phyloP scores from a whole-genome alignment of 1,140 invertebrate genomes.

The Diorhabda elongata region DNA sequence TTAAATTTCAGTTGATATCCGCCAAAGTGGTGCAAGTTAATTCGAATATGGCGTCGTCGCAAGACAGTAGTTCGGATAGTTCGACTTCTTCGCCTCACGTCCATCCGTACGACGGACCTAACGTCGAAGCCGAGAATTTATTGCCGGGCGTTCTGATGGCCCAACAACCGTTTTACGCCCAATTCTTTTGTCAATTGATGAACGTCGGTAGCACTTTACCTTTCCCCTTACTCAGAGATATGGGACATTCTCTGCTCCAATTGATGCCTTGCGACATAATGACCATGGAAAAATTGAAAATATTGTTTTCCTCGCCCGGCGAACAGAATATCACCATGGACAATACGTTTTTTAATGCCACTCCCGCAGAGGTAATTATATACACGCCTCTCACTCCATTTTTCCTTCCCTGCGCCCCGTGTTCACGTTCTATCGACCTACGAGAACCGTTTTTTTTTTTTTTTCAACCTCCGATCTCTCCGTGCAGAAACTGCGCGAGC shows the following conservation, averaged over 20 bases:
- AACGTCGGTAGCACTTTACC: slow-evolving; percentile 80
- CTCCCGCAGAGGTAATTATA: slow-evolving; percentile 64
- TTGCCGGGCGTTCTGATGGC: slow-evolving; percentile 81
- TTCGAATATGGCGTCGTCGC: slow-evolving; percentile 79
- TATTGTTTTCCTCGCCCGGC: slow-evolving; percentile 48
- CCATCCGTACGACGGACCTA: slow-evolving; percentile 70
- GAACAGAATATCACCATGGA: slow-evolving; percentile 57
- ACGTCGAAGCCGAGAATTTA: slow-evolving; percentile 79
- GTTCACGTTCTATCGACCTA: too few species aligned
- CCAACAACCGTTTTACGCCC: slow-evolving; percentile 72
- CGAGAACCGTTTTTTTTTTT: too few species aligned
- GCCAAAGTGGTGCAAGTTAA: slow-evolving; percentile 80
- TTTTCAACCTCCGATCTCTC: too few species aligned
- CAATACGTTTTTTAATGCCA: slow-evolving; percentile 67
- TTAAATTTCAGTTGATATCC: slow-evolving; percentile 63
- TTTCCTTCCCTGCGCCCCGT: too few species aligned
- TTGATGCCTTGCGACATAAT: slow-evolving; percentile 83
- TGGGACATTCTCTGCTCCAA: slow-evolving; percentile 80
- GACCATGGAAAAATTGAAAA: slow-evolving; percentile 64
- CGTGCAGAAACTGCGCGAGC: too few species aligned
- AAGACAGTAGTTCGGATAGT: slow-evolving; percentile 58
- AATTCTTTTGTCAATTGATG: slow-evolving; percentile 88
- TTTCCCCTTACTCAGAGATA: slow-evolving; percentile 76
- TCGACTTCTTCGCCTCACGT: slow-evolving; percentile 82
- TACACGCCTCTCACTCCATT: too few species aligned